These are phyloP conservation scores for Chloropsis cyanopogon DNA, from an alignment of 2,113 vertebrate species.

Conservation along the genomic window DNA sequence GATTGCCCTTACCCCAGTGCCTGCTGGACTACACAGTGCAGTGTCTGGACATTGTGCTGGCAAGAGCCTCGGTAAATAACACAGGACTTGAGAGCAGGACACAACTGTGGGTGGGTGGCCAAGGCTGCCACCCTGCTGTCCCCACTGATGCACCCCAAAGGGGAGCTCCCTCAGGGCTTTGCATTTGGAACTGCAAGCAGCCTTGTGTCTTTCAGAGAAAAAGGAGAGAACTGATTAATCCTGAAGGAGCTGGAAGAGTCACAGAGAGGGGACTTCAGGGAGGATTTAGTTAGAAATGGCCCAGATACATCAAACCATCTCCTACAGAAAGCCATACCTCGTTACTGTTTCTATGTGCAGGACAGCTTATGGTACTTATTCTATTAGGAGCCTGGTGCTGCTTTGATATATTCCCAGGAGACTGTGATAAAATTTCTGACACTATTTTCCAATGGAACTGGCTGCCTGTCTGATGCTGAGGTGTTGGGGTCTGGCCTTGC, in stretches of 20 bases:
- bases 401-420: neutral
- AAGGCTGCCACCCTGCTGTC: neutral
- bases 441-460: neutral
- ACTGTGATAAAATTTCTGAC: neutral
- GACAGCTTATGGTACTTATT: neutral
- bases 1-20: neutral
- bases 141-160: neutral
- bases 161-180: fast-evolving
- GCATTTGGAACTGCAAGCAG: neutral
- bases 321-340: neutral
- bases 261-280: neutral
- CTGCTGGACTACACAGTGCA: neutral
- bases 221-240: neutral
- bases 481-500: neutral
- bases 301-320: slow-evolving; percentile 12
- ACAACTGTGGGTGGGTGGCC: neutral
- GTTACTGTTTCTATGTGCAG: neutral
- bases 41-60: neutral
- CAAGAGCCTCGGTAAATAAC: neutral
- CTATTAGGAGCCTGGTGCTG: neutral
- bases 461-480: neutral
- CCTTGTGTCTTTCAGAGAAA: neutral
- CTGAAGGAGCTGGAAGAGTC: neutral
- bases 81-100: neutral
- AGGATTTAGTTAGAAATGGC: neutral